Evolutionary conservation across 2,888 invertebrate genomes (phyloP), one percentile per base, ranked within the genome.

Genomic region (Acanthococcus lagerstroemiae): DNA sequence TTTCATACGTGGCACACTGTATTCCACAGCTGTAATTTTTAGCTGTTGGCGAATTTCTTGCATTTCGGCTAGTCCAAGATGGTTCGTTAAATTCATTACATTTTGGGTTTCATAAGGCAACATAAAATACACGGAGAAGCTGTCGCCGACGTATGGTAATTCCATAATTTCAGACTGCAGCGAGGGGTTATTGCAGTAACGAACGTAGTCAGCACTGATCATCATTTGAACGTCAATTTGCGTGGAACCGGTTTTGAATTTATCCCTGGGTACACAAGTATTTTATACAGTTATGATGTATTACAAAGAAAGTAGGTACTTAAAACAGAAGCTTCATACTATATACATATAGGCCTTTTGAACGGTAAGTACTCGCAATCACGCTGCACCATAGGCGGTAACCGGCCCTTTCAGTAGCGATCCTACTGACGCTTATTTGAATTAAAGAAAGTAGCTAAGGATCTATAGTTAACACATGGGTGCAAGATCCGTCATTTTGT

Each of bases 201-300:
- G 83, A 69, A 83, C 82, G 1, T 77, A 73, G 0, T 83, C 83
- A 0, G 80, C 80, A 58, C 83, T 85, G 50, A 81, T 78, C 88
- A 88, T 88, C 77, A 86, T 80, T 63, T 84, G 82, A 0, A 82
- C 80, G 66, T 73, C 67, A 1, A 79, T 68, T 0, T 71, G 65
- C 1, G 25, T 17, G 5, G 48, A n/a, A 7, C 58, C 58, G 58
- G 58, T 58, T 46, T 58, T 58, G 58, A 58, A 58, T 58, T 58
- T 45, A 12, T 58, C 58, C 6, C 58, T 58, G 46, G 24, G 45
- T n/a, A n/a, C n/a, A n/a, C n/a, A n/a, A n/a, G n/a, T n/a, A n/a
- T n/a, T n/a, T n/a, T n/a, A n/a, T n/a, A n/a, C n/a, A n/a, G n/a
- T n/a, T n/a, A n/a, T n/a, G n/a, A n/a, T n/a, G n/a, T n/a, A n/a